Evolutionary conservation across 2,888 invertebrate species (phyloP), one percentile per base, ranked within the genome.

Genomic region (Drepanosiphum platanoidis): DNA sequence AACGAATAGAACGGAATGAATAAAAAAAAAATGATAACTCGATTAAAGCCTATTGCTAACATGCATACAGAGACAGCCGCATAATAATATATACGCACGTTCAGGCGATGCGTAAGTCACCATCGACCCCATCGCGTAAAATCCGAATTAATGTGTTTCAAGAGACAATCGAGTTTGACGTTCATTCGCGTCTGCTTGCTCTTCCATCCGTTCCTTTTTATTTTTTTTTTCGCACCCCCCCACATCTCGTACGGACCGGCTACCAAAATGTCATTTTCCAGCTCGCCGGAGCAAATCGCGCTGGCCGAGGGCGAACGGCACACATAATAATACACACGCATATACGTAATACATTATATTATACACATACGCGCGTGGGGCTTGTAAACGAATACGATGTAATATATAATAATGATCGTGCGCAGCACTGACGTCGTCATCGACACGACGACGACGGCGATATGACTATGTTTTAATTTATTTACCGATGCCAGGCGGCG

Each of bases 181-280:
- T 71, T 58, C 71, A 39, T 71, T 81, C 71, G 52, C 71, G 71
- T 30, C 61, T 58, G 81, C 22, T 34, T 58, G 81, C 22, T 34
- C 71, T 81, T 61, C 22, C 71, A 39, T 71, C 80, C 42, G 71
- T 72, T 61, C 39, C 36, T 36, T 71, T 81, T 81, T 61, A 46
- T 79, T 46, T 68, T 64, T 71, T 1, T 30, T n/a, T 39, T 22
- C 52, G 27, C 36, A 7, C 36, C 18, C 27, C 8, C 64, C 13
- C n/a, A 4, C 15, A 18, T 32, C n/a, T n/a, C 66, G 18, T 58
- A 36, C 32, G 11, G 34, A 46, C 61, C 58, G 27, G 18, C 70
- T 34, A 30, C 80, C 36, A 61, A 86, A 86, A 86, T 72, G 80
- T 86, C 83, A 86, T 86, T 86, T 86, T 86, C 86, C 86, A 30